phyloP scores from a whole-genome alignment of 2,888 invertebrate genomes.

The Nipponacmea schrenckii region DNA sequence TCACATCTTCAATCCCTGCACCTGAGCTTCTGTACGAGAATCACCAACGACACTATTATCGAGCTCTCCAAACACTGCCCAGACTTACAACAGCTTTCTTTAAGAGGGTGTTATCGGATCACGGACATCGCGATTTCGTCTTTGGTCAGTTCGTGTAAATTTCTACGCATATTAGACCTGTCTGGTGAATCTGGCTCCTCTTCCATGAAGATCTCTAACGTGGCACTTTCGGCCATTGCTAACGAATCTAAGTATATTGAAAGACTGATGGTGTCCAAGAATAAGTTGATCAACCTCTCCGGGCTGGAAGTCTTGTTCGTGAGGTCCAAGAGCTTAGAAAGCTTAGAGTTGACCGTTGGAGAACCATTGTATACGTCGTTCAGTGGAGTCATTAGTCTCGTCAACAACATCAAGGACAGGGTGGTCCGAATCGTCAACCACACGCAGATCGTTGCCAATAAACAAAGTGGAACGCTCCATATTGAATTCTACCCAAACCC shows the following conservation, averaged over 20 bases:
- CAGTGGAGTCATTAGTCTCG: slow-evolving; percentile 12
- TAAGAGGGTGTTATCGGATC: slow-evolving; percentile 40
- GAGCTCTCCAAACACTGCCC: slow-evolving; percentile 39
- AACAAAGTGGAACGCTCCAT: slow-evolving; percentile 9
- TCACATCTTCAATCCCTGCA: slow-evolving; percentile 36
- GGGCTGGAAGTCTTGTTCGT: slow-evolving; percentile 10
- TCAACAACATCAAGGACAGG: slow-evolving; percentile 15
- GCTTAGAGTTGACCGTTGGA: slow-evolving; percentile 15
- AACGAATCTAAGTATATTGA: slow-evolving; percentile 29
- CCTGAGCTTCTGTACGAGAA: slow-evolving; percentile 41
- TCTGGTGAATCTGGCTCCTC: slow-evolving; percentile 37
- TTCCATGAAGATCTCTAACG: slow-evolving; percentile 36
- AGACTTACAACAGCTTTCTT: slow-evolving; percentile 32
- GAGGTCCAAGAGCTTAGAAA: slow-evolving; percentile 1
- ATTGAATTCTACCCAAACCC: slow-evolving; percentile 1
- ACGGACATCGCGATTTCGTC: slow-evolving; percentile 38
- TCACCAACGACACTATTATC: slow-evolving; percentile 35
- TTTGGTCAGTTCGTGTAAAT: slow-evolving; percentile 33
- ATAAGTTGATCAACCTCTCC: slow-evolving; percentile 14
- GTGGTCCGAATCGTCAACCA: slow-evolving; percentile 16
- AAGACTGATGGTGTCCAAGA: slow-evolving; percentile 27
- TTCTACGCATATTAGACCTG: slow-evolving; percentile 34
- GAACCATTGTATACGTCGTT: slow-evolving; percentile 11
- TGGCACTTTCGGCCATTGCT: slow-evolving; percentile 31
- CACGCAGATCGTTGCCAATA: slow-evolving; percentile 14